Conservation (phyloP, 2,113 vertebrate species). For the Acanthochromis polyacanthus region DNA sequence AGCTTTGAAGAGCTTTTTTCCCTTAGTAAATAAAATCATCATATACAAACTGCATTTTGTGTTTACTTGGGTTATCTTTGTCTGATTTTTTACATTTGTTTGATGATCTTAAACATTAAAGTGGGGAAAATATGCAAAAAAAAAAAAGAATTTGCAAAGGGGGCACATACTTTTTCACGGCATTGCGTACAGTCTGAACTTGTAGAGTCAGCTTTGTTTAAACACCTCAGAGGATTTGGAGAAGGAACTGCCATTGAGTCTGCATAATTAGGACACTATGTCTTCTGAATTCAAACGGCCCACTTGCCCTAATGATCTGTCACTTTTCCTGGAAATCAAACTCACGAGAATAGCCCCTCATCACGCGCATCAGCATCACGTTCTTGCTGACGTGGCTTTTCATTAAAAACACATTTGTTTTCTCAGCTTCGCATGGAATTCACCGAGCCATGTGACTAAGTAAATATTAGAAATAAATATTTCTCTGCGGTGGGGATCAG, state of each 20-base stretch:
- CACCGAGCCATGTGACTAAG: background rate
- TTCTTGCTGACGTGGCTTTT: background rate
- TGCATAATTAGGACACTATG: slow-evolving; percentile 60
- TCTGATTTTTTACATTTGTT: too few relatives aligned
- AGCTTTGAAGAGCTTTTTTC: too few relatives aligned
- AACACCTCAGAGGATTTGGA: slow-evolving; percentile 50
- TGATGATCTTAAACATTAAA: too few relatives aligned
- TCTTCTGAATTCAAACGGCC: slow-evolving; percentile 53
- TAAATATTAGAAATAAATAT: background rate
- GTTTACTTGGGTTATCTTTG: too few relatives aligned
- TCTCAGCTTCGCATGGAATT: background rate
- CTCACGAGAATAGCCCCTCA: background rate
- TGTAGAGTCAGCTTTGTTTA: slow-evolving; percentile 56
- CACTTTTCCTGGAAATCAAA: slow-evolving; percentile 8
- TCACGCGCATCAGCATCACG: background rate
- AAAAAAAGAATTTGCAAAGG: too few relatives aligned
- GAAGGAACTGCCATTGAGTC: slow-evolving; percentile 48
- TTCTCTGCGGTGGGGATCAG: background rate
- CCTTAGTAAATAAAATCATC: too few relatives aligned
- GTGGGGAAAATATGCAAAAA: too few relatives aligned
- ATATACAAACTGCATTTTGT: too few relatives aligned
- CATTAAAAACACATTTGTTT: background rate
- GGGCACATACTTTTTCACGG: too few relatives aligned
- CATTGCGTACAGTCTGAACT: slow-evolving; percentile 14
- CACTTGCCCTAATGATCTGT: slow-evolving; percentile 22